Base-by-base conservation (phyloP, 2,113 vertebrate species). In the Picathartes gymnocephalus region DNA sequence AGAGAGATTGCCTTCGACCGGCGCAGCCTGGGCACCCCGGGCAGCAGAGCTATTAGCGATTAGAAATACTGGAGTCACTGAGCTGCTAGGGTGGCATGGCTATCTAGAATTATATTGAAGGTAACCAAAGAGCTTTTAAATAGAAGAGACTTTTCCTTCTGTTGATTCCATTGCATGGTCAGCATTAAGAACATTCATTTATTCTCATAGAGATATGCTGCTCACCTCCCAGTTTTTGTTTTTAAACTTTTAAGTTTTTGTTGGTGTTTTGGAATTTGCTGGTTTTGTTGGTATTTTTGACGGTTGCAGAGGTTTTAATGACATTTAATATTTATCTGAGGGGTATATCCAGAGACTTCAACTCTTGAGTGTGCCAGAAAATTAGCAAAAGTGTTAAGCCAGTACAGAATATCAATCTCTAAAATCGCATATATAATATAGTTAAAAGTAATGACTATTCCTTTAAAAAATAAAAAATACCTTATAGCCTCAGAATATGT, bases 101-200 rank as follows among this genome's bases (percentile, higher is more conserved):
- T 92, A 66, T 62, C 54, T 81, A 71, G 56, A 80, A 80, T 35
- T 71, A 53, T n/a, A 39, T 16, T 78, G 69, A 90, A 89, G 6
- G 25, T 47, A 88, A 91, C 35, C 19, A 94, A 95, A 88, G 17
- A 54, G 2, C 8, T 85, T 79, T 53, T 60, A 90, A 85, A 28
- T 7, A 69, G 13, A 31, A 50, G 35, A 92, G 31, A 39, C 33
- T 19, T 77, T 80, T 77, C 37, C 47, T 74, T 90, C 50, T 58
- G 19, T 45, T 45, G 40, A 47, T 92, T 69, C 58, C 19, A 81
- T 48, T 91, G 42, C 37, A 57, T 6, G 1, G 8, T 60, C 51
- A 80, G 40, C 9, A 15, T 37, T 79, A 54, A 68, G 19, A 39
- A 60, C 48, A 56, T 45, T 56, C 33, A 69, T 2, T 37, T 54